Evolutionary conservation across 2,797 vertebrate genomes (phyloP).

Genomic region (Pseudotriccus pelzelni): DNA sequence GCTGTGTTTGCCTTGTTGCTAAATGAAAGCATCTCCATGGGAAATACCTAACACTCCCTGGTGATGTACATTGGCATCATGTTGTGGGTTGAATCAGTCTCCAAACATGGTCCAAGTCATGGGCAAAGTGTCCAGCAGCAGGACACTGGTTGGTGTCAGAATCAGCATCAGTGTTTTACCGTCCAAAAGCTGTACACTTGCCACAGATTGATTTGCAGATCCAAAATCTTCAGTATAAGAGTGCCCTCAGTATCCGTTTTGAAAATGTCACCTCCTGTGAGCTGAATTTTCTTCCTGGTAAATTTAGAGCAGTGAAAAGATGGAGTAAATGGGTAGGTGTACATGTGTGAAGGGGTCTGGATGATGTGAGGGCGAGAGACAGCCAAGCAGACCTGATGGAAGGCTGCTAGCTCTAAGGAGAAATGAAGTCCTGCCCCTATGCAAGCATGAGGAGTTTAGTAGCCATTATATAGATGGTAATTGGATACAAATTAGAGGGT

Average conservation of each 20-base stretch:
- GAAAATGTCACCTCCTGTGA: background rate
- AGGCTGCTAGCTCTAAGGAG: background rate
- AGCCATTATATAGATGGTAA: background rate
- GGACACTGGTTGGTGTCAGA: background rate
- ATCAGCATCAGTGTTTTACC: background rate
- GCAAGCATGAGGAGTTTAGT: background rate
- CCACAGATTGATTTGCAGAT: background rate
- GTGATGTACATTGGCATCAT: background rate
- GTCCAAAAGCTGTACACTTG: background rate
- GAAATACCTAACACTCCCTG: slow-evolving; percentile 34
- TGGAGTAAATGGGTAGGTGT: background rate
- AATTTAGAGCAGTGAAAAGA: background rate
- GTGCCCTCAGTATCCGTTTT: background rate
- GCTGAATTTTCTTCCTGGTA: background rate
- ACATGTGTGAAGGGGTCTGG: accelerated
- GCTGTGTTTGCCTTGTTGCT: background rate
- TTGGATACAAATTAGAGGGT: background rate
- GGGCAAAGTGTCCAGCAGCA: background rate
- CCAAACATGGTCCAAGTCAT: background rate
- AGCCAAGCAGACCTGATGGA: background rate
- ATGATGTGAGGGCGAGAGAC: background rate
- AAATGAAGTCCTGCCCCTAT: background rate
- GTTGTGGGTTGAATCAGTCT: background rate
- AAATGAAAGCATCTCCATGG: background rate
- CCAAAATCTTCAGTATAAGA: background rate